phyloP scores from a whole-genome alignment of 2,797 vertebrate genomes.

The Micrastur ruficollis region DNA sequence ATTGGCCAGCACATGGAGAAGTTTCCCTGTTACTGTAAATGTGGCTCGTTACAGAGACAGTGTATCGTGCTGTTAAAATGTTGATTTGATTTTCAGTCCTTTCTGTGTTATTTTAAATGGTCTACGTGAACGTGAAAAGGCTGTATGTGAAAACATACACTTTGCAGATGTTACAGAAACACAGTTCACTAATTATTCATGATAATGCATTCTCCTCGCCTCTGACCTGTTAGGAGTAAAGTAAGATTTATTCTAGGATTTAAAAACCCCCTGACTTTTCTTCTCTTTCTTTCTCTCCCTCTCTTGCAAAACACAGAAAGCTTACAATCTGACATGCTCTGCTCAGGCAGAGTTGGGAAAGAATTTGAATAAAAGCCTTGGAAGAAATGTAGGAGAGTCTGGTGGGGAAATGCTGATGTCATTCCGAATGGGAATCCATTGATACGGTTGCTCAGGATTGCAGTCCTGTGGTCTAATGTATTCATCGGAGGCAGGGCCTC shows the following conservation, averaged over 20 bases:
- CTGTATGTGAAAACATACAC: background rate
- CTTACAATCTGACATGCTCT: background rate
- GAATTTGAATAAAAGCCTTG: background rate
- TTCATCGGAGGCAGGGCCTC: background rate
- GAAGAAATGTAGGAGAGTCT: background rate
- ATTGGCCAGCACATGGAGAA: background rate
- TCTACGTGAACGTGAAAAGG: background rate
- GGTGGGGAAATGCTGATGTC: background rate
- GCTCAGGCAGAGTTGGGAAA: background rate
- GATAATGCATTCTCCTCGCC: background rate
- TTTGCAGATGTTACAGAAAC: background rate
- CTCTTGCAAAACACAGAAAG: background rate
- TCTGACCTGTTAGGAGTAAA: background rate
- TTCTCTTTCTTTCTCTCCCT: background rate
- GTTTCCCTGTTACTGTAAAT: background rate
- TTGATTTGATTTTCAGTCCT: conserved; percentile 15
- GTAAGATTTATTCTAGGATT: background rate
- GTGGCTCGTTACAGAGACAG: conserved; percentile 2
- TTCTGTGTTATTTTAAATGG: background rate
- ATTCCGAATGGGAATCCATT: background rate
- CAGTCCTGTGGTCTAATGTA: background rate
- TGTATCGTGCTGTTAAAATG: background rate
- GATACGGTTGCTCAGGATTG: background rate
- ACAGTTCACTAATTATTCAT: background rate
- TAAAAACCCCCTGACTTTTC: background rate